Base-by-base conservation (phyloP, 2,797 vertebrate species). In the Scolopax bukidnonensis region DNA sequence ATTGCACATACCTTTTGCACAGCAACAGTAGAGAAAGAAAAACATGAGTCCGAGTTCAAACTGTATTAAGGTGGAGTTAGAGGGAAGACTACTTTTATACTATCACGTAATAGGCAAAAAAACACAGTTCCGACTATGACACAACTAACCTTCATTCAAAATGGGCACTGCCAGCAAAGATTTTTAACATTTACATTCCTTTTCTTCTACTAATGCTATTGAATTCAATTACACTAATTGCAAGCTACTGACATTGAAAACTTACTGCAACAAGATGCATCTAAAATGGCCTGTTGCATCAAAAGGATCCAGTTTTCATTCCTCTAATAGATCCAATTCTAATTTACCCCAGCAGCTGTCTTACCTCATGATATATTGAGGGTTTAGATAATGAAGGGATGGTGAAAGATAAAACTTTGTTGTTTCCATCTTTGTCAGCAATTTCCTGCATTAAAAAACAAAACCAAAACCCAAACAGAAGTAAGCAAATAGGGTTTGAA, bases 321-420 rank as follows among this genome's bases (percentile, higher is more conserved):
- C 56, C 40, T 69, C 43, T 82, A 69, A 86, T 3, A 94, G 73
- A 96, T 64, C 18, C 53, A 76, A 86, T 91, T 87, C 82, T 77
- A 85, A 94, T 85, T 88, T 94, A 88, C 43, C 87, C 70, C 36
- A 89, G 63, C 38, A 89, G 74, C 16, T 91, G 5, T 77, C 90
- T 97, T 95, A 99, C 99, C 99, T 99, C 99, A 68, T 99, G 99
- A 97, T 99, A 99, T 97, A 99, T 98, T 25, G 99, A 99, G 45
- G 99, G 99, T 97, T 99, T 99, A 51, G 99, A 99, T 96, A 99
- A 98, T 1, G 99, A 99, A 50, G 99, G 99, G 87, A 99, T 99
- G 63, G 99, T 99, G 96, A 99, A 99, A 94, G 99, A 99, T 78
- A 99, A 98, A 93, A 99, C 98, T 97, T 99, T 99, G 98, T 99